These are phyloP conservation scores for Drosophila novamexicana DNA, from an alignment of 1,140 invertebrate genomes.

Conservation along the genomic window DNA sequence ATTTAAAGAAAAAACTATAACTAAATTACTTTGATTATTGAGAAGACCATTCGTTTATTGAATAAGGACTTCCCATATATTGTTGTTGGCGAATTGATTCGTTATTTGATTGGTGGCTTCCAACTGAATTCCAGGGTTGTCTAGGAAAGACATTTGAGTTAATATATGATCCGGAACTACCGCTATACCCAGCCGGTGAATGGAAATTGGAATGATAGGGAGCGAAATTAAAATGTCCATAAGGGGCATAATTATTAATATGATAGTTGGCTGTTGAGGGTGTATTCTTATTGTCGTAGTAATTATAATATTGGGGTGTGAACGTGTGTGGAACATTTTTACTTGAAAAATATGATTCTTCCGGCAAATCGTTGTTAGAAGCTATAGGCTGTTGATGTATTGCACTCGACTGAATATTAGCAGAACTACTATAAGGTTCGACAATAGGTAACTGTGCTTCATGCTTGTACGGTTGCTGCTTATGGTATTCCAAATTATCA, in stretches of 20 bases:
- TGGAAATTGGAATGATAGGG: slow-evolving; percentile 75
- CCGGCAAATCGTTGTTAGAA: slow-evolving; percentile 42
- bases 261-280: slow-evolving; percentile 58
- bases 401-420: slow-evolving; percentile 61
- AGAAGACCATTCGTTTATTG: slow-evolving; percentile 71
- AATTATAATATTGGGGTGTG: slow-evolving; percentile 75
- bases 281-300: slow-evolving; percentile 76
- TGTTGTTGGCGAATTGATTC: slow-evolving; percentile 67
- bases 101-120: slow-evolving; percentile 60
- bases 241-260: slow-evolving; percentile 69
- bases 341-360: slow-evolving; percentile 61
- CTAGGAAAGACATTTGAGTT: slow-evolving; percentile 73
- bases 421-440: slow-evolving; percentile 59
- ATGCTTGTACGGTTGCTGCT: slow-evolving; percentile 61
- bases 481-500: slow-evolving; percentile 53
- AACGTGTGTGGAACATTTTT: slow-evolving; percentile 67
- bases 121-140: slow-evolving; percentile 68
- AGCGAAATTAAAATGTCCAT: slow-evolving; percentile 70
- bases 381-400: slow-evolving; percentile 46
- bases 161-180: slow-evolving; percentile 61
- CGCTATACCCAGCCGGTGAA: slow-evolving; percentile 57
- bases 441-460: slow-evolving; percentile 48
- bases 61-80: slow-evolving; percentile 67
- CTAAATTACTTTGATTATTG: slow-evolving; percentile 64
- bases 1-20: slow-evolving; percentile 27